Percentiles rank a stretch among this genome's conserved stretches.
Evolutionary conservation across 2,113 vertebrate genomes (phyloP).

Genomic region (Anoplopoma fimbria): DNA sequence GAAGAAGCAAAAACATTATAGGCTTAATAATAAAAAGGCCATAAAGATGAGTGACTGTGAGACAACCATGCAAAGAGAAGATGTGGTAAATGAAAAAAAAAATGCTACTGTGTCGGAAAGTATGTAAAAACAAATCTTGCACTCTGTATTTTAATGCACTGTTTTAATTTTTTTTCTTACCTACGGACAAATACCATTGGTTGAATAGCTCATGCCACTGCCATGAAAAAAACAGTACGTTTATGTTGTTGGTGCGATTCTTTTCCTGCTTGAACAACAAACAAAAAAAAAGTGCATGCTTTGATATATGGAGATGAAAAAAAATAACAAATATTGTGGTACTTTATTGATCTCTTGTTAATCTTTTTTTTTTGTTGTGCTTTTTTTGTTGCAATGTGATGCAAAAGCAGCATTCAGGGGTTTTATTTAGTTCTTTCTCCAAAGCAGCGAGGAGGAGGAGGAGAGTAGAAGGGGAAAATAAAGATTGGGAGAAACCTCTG

Average conservation of each 20-base stretch:
- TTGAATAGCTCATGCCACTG: constrained; percentile 83
- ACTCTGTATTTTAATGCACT: constrained; percentile 83
- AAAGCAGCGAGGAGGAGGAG: constrained; percentile 33
- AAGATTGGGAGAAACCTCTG: constrained; percentile 20
- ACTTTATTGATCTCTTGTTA: constrained; percentile 76
- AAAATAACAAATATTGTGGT: constrained; percentile 72
- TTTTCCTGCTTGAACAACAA: constrained; percentile 79
- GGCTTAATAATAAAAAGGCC: constrained; percentile 50
- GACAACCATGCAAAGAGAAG: constrained; percentile 43
- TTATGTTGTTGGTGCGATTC: constrained; percentile 76
- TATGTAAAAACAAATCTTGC: constrained; percentile 73
- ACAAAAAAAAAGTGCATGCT: constrained; percentile 77
- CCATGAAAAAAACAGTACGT: constrained; percentile 79
- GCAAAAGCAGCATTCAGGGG: constrained; percentile 53
- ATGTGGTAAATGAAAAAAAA: constrained; percentile 17
- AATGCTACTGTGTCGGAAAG: constrained; percentile 65
- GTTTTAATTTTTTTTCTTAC: constrained; percentile 72
- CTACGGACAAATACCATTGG: constrained; percentile 65
- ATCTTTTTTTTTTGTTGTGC: constrained; percentile 70
- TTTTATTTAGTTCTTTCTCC: constrained; percentile 20
- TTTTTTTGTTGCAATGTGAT: constrained; percentile 68
- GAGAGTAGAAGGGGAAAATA: constrained; percentile 7
- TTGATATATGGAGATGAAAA: constrained; percentile 79
- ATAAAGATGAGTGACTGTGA: constrained; percentile 46
- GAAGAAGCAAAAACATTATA: constrained; percentile 50